These are phyloP conservation scores for Aproaerema taeniolella DNA, from an alignment of 2,888 invertebrate species.

Conservation along the genomic window DNA sequence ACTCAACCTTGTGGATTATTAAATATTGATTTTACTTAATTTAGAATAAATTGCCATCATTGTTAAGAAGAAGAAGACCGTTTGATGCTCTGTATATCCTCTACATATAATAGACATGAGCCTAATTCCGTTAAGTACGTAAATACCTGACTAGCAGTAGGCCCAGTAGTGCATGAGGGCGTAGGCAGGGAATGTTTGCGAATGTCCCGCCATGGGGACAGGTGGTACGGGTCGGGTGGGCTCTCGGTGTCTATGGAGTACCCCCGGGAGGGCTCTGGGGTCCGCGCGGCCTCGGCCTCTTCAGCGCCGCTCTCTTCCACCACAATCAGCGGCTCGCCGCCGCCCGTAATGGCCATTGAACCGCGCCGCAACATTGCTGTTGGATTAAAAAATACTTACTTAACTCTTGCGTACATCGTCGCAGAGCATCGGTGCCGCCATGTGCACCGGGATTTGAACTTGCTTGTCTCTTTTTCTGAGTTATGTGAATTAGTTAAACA, in stretches of 20 bases:
- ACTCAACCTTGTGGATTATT: too few species aligned
- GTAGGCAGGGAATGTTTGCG: slow-evolving; percentile 91
- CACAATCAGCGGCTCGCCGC: slow-evolving; percentile 87
- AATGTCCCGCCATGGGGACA: slow-evolving; percentile 89
- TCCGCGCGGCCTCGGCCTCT: slow-evolving; percentile 79
- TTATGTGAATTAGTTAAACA: too few species aligned
- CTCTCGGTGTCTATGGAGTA: slow-evolving; percentile 86
- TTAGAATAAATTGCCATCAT: too few species aligned
- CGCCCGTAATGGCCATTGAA: slow-evolving; percentile 79
- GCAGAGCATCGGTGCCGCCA: too few species aligned
- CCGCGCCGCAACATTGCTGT: slow-evolving; percentile 81
- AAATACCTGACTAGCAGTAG: slow-evolving; percentile 92
- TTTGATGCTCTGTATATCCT: too few species aligned
- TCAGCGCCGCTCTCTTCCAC: slow-evolving; percentile 86
- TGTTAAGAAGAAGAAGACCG: too few species aligned
- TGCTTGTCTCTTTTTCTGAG: too few species aligned
- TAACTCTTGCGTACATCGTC: too few species aligned
- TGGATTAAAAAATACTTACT: neutral
- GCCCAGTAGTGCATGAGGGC: slow-evolving; percentile 89
- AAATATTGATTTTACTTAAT: too few species aligned
- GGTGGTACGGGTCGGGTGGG: slow-evolving; percentile 87
- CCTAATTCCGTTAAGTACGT: too few species aligned
- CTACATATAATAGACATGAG: too few species aligned
- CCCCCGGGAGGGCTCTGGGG: slow-evolving; percentile 75
- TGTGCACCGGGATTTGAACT: too few species aligned